Evolutionary conservation across 2,888 invertebrate genomes (phyloP).

Genomic region (Sturmia bella): DNA sequence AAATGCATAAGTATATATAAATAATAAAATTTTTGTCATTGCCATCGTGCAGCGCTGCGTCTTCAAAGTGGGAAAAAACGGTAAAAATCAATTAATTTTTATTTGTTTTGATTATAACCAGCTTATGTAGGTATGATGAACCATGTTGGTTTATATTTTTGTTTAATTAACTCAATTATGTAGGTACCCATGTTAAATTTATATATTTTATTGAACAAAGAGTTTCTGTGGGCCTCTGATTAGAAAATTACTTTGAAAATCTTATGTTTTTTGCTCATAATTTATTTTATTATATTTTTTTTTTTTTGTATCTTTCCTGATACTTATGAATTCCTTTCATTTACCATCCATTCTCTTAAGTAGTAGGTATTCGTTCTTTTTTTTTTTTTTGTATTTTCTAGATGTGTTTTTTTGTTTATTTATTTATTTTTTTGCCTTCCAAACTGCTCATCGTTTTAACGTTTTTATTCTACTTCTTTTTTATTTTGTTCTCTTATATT

Average conservation of each 20-base stretch:
- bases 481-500: background rate
- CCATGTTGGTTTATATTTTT: too few relatives aligned
- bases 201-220: too few relatives aligned
- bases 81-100: conserved; percentile 67
- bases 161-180: too few relatives aligned
- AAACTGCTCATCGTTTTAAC: conserved; percentile 37
- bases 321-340: conserved; percentile 42
- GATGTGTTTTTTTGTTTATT: conserved; percentile 21
- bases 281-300: background rate
- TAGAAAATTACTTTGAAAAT: too few relatives aligned
- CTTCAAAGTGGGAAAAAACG: conserved; percentile 44
- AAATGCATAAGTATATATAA: background rate
- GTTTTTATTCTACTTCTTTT: background rate
- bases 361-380: too few relatives aligned
- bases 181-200: too few relatives aligned
- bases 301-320: conserved; percentile 33
- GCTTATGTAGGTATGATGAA: background rate
- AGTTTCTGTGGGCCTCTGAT: too few relatives aligned
- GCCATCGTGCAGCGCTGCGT: conserved; percentile 38
- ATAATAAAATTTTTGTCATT: conserved; percentile 53
- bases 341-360: conserved; percentile 54
- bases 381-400: conserved; percentile 25
- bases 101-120: conserved; percentile 23
- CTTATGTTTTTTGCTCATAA: conserved; percentile 50
- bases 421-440: conserved; percentile 14